These are phyloP conservation scores for Cataglyphis livida DNA, from an alignment of 2,888 invertebrate genomes.

Conservation along the genomic window DNA sequence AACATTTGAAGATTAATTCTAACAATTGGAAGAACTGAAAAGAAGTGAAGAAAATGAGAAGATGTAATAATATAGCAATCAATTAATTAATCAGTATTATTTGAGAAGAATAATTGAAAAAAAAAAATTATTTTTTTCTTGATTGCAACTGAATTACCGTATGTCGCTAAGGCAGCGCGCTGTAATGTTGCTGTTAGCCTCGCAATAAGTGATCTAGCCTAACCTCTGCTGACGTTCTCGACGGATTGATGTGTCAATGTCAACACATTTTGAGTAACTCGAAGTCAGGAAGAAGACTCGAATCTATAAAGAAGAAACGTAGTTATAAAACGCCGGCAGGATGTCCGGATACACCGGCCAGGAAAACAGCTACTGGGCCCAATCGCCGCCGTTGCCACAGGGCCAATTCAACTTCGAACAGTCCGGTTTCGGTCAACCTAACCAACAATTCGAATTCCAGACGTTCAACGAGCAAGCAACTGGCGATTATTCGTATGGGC, in stretches of 20 bases:
- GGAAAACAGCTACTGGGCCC: conserved; percentile 81
- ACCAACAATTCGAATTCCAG: conserved; percentile 84
- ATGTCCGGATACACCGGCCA: conserved; percentile 81
- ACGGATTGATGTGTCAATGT: conserved; percentile 13
- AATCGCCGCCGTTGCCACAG: conserved; percentile 68
- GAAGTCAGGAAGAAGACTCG: not conserved
- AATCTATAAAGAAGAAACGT: not conserved
- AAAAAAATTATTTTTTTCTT: not conserved
- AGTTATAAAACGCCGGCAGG: not conserved
- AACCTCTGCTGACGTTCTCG: not conserved
- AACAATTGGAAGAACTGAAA: not conserved
- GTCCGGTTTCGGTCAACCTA: conserved; percentile 86
- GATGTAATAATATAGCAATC: not conserved
- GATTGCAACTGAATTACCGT: not conserved
- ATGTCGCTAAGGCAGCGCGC: not conserved
- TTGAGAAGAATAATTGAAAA: not conserved
- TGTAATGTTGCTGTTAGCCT: not conserved
- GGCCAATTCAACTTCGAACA: conserved; percentile 84
- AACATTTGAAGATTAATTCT: not conserved
- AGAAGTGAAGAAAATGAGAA: not conserved
- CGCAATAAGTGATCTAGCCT: not conserved
- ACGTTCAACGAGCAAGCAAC: conserved; percentile 79
- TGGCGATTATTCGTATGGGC: conserved; percentile 77
- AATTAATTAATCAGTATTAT: not conserved
- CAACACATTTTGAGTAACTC: not conserved